phyloP scores from a whole-genome alignment of 1,140 invertebrate species.

The Drosophila asahinai region DNA sequence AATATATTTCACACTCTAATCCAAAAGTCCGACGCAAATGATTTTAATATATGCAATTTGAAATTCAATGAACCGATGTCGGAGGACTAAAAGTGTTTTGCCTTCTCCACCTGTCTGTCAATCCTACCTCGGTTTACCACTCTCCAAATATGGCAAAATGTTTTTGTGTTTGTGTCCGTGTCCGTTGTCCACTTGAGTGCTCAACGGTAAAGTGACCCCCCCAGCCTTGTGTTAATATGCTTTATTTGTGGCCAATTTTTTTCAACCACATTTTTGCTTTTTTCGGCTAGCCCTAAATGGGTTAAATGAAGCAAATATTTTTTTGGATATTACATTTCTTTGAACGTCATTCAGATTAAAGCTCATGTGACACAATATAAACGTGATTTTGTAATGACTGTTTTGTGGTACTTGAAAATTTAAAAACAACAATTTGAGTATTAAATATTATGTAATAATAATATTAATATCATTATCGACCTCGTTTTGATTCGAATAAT shows the following conservation, averaged over 20 bases:
- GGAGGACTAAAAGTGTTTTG: conserved; percentile 53
- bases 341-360: conserved; percentile 24
- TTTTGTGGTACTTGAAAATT: no score
- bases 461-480: no score
- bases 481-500: no score
- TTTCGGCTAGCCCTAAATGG: conserved; percentile 12
- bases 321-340: conserved; percentile 58
- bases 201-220: conserved; percentile 58
- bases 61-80: conserved; percentile 67
- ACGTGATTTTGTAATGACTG: conserved; percentile 1
- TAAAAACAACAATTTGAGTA: no score
- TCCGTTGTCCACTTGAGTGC: conserved; percentile 60
- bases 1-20: conserved; percentile 59
- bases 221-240: conserved; percentile 41
- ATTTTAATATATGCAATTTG: conserved; percentile 75
- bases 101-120: conserved; percentile 51
- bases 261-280: conserved; percentile 17
- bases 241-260: conserved; percentile 32
- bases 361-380: conserved; percentile 48
- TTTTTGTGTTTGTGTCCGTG: neutral
- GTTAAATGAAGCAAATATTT: conserved; percentile 72
- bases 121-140: conserved; percentile 1
- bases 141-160: conserved; percentile 3
- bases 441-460: no score
- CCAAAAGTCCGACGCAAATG: conserved; percentile 32